A percentile compares a stretch with the other conserved stretches of the same genome.
Conservation (phyloP, 2,113 vertebrate species). For the Pangasianodon hypophthalmus region DNA sequence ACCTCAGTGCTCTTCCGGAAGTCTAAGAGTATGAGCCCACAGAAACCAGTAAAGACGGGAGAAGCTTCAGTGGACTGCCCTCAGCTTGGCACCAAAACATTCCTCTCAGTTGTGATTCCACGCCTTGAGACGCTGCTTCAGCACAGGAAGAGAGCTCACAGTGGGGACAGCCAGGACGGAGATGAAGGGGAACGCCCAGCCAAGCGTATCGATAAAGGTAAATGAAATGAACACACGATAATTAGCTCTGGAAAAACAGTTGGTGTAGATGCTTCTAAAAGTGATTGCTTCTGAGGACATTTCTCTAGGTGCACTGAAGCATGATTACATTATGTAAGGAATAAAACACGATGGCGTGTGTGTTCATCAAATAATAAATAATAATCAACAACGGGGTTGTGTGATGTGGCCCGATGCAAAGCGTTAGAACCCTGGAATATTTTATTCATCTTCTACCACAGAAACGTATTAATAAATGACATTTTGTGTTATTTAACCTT, state of each 20-base stretch:
- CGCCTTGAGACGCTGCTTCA: constrained; percentile 96
- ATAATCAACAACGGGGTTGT: not conserved
- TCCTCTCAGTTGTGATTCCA: constrained; percentile 98
- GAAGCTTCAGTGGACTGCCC: constrained; percentile 80
- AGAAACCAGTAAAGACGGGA: constrained; percentile 83
- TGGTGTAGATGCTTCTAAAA: not conserved
- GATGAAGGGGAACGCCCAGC: constrained; percentile 82
- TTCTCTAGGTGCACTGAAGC: not conserved
- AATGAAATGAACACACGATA: constrained; percentile 5
- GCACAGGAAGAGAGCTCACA: constrained; percentile 90
- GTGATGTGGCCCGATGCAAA: not conserved
- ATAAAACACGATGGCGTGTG: not conserved
- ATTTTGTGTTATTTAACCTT: not conserved
- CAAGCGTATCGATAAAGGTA: constrained; percentile 93
- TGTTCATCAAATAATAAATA: not conserved
- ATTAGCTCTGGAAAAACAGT: not conserved
- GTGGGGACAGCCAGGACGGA: constrained; percentile 84
- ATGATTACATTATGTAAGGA: not conserved
- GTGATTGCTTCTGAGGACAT: not conserved
- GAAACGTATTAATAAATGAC: not conserved
- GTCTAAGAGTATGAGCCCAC: constrained; percentile 94
- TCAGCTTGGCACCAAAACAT: constrained; percentile 93
- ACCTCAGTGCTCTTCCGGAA: constrained; percentile 90
- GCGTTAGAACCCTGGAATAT: no score
- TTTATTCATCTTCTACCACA: no score